A percentile compares a stretch with the other conserved stretches of the same genome.
phyloP scores from a whole-genome alignment of 2,797 vertebrate species.

The Muscicapa comitata region DNA sequence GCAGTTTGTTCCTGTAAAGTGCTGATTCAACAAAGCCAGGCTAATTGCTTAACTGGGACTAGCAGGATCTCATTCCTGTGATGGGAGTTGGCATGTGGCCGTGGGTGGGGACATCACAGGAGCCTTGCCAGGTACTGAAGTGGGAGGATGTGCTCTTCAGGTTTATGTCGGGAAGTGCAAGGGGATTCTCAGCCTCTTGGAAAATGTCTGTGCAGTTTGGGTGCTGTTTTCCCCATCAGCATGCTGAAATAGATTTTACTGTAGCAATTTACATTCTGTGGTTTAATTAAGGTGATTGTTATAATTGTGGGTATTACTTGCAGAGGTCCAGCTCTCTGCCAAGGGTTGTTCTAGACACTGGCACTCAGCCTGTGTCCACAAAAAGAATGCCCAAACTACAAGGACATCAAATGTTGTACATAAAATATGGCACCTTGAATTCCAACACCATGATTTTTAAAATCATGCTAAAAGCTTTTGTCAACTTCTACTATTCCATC shows the following conservation, averaged over 20 bases:
- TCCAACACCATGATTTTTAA: background rate
- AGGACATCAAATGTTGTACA: background rate
- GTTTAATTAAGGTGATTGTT: background rate
- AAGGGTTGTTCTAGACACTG: background rate
- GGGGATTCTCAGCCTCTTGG: background rate
- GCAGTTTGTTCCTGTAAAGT: background rate
- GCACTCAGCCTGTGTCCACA: background rate
- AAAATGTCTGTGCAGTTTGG: background rate
- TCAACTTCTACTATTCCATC: background rate
- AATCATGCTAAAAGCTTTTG: background rate
- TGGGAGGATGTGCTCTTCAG: background rate
- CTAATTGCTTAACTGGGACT: background rate
- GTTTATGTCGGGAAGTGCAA: background rate
- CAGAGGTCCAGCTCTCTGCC: background rate
- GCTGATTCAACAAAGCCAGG: background rate
- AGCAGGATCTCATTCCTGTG: background rate
- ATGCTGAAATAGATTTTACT: background rate
- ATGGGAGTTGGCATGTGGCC: background rate
- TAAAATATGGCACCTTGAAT: background rate
- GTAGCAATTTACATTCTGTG: background rate
- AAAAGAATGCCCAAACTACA: background rate
- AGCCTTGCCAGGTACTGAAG: rapidly evolving
- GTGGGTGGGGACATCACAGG: rapidly evolving
- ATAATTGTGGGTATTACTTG: background rate
- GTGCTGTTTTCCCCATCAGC: background rate